Base-by-base conservation (phyloP, 2,888 invertebrate species). In the Andrena trimmerana region DNA sequence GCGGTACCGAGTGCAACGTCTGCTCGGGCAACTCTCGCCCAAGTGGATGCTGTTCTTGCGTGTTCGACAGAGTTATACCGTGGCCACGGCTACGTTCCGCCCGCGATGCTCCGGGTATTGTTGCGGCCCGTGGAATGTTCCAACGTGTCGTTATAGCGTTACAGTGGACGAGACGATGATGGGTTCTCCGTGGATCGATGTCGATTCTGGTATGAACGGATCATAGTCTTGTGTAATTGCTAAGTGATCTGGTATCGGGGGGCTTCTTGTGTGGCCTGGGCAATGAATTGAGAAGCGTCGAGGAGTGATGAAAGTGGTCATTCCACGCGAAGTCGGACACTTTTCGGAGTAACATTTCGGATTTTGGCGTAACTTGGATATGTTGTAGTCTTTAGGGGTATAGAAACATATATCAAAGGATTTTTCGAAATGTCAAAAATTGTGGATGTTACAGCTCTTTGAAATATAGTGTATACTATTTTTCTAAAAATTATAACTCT, bases 1-100 rank as follows among this genome's bases (percentile, higher is more conserved):
- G 20, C 50, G 33, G 27, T 62, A 31, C 67, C 6, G 42, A 42
- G 42, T 20, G 74, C 10, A n/a, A 57, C 57, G 57, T 27, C 57
- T 57, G 27, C 57, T 27, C 24, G 24, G 13, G 57, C 10, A 57
- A 27, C 57, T 20, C n/a, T 52, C 10, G 57, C 10, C 24, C 24
- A n/a, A 52, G n/a, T 57, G 24, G 24, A 27, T n/a, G 33, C 8
- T 31, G 60, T 33, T 62, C 31, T 31, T 62, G 60, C 7, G 33
- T 27, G 24, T 57, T 27, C 24, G 24, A 20, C 24, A 13, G 57
- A 57, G 57, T 57, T 57, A 57, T 57, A 27, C 24, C 24, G 54
- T 24, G 54, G 24, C 24, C 10, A 13, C 24, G 54, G 57, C 57
- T 10, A 57, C 24, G 57, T 57, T 57, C 24, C 10, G 4, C 57